Conservation (phyloP, 2,113 vertebrate species). For the Oryctolagus cuniculus region mOryCun1.1 NC_091433.1:23689001-23689500, state of each 20-base stretch:
- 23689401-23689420: conserved; percentile 77
- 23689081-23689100: conserved; percentile 46
- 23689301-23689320: background rate
- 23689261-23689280: too few relatives aligned
- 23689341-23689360: background rate
- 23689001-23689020: conserved; percentile 31
- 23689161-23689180: background rate
- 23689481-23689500: conserved; percentile 81
- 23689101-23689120: background rate
- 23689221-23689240: background rate
- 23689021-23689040: background rate
- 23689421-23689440: conserved; percentile 74
- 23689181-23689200: background rate
- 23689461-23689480: conserved; percentile 85
- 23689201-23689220: conserved; percentile 6
- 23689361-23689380: background rate
- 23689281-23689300: background rate
- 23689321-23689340: background rate
- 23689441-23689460: conserved; percentile 86
- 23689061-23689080: background rate
- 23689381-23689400: conserved; percentile 2
- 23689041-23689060: background rate
- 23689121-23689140: background rate
- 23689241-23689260: background rate
- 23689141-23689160: background rate